phyloP scores from a whole-genome alignment of 2,888 invertebrate genomes.

The Iselma pallidipennis region DNA sequence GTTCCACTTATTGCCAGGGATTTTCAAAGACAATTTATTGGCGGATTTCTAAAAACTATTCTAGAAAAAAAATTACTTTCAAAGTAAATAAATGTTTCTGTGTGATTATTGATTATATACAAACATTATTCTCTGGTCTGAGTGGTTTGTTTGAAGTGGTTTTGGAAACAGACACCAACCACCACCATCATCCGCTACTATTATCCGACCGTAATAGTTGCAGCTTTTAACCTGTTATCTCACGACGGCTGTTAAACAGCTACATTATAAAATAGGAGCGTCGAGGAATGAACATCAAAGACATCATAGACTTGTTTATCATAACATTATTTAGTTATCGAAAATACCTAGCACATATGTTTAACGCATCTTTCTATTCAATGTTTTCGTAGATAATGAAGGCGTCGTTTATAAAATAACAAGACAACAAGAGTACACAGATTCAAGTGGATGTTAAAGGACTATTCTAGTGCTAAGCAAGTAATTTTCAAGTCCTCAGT shows the following conservation, averaged over 20 bases:
- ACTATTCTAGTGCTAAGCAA: background rate
- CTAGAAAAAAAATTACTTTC: background rate
- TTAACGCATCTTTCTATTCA: conserved; percentile 15
- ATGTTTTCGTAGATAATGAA: background rate
- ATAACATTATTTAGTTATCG: too few relatives aligned
- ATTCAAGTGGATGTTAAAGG: background rate
- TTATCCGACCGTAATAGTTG: background rate
- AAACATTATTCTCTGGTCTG: background rate
- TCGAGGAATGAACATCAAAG: conserved; percentile 22
- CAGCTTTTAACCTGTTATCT: conserved; percentile 1
- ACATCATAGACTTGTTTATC: conserved; percentile 22
- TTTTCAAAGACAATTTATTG: background rate
- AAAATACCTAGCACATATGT: conserved; percentile 26
- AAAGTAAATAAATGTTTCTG: background rate
- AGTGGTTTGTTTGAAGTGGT: background rate
- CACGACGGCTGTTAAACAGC: background rate
- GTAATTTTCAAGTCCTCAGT: background rate
- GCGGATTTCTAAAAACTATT: background rate
- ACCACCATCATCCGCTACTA: background rate
- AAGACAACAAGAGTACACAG: background rate
- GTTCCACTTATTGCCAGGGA: background rate
- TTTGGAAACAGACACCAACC: background rate
- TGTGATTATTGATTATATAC: background rate
- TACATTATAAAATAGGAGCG: background rate
- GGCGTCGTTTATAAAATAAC: background rate